Evolutionary conservation across 2,113 vertebrate genomes (phyloP).

Genomic region (Python bivittatus): DNA sequence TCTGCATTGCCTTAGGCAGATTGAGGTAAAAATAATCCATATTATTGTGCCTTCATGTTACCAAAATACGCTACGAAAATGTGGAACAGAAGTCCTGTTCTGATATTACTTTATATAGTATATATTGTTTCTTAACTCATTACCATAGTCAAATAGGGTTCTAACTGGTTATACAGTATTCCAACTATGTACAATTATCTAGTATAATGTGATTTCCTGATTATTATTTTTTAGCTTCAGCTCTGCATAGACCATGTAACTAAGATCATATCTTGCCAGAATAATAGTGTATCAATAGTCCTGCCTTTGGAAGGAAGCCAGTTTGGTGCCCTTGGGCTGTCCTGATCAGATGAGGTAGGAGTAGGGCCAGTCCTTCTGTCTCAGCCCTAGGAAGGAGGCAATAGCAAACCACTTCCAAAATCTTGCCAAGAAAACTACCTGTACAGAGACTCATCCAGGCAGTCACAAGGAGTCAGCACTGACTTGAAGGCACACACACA

Average conservation of each 20-base stretch:
- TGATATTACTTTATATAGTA: background rate
- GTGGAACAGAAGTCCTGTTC: background rate
- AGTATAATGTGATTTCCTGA: slow-evolving; percentile 14
- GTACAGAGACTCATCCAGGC: background rate
- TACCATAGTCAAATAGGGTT: background rate
- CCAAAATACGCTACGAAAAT: background rate
- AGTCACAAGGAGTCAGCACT: background rate
- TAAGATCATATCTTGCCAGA: background rate
- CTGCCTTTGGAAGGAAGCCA: too few relatives aligned
- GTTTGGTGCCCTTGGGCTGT: too few relatives aligned
- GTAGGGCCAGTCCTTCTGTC: too few relatives aligned
- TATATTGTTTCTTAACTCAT: background rate
- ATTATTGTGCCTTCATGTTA: background rate
- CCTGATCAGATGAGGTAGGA: too few relatives aligned
- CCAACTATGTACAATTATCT: slow-evolving; percentile 9
- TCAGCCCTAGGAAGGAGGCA: background rate
- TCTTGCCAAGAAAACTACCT: background rate
- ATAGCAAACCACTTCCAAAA: background rate
- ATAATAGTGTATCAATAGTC: slow-evolving; percentile 19
- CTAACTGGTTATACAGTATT: background rate
- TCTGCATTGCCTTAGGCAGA: slow-evolving; percentile 5
- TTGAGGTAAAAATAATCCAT: background rate
- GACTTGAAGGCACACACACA: background rate
- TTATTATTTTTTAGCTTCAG: background rate
- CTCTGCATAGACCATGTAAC: slow-evolving; percentile 11